Percentiles rank a stretch among this genome's conserved stretches.
Conservation (phyloP, 2,797 vertebrate species). For the Delichon dasypus region DNA sequence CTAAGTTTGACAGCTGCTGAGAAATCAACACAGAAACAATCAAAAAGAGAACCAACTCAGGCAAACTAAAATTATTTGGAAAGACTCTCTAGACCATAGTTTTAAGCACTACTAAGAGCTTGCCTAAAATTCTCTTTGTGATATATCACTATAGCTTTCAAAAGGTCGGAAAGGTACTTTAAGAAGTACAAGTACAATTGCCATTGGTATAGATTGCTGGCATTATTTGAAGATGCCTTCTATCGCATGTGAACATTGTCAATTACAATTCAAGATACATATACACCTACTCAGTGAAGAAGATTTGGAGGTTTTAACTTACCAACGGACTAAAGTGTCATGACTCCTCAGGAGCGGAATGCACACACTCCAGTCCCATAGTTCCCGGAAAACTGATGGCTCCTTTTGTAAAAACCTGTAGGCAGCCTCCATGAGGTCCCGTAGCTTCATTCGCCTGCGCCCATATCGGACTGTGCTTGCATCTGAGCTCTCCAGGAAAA, state of each 20-base stretch:
- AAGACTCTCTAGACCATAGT: not conserved
- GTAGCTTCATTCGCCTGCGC: slow-evolving; percentile 92
- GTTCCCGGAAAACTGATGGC: slow-evolving; percentile 83
- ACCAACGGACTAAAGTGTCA: slow-evolving; percentile 94
- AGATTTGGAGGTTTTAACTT: not conserved
- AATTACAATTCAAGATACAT: not conserved
- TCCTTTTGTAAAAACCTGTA: slow-evolving; percentile 90
- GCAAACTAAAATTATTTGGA: not conserved
- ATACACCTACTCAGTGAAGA: not conserved
- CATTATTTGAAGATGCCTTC: not conserved
- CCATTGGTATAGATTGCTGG: accelerated
- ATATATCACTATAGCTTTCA: not conserved
- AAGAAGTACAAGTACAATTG: not conserved
- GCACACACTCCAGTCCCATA: slow-evolving; percentile 99
- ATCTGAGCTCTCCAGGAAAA: slow-evolving; percentile 93
- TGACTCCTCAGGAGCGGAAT: slow-evolving; percentile 94
- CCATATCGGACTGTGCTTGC: slow-evolving; percentile 89
- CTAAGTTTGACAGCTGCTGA: not conserved
- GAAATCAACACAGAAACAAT: not conserved
- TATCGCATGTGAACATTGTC: not conserved
- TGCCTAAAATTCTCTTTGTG: not conserved
- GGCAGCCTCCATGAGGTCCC: slow-evolving; percentile 96
- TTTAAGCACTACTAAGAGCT: not conserved
- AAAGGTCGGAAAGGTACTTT: not conserved
- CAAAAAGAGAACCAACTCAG: not conserved